Evolutionary conservation across 2,113 vertebrate genomes (phyloP).

Genomic region (Syngnathus scovelli): DNA sequence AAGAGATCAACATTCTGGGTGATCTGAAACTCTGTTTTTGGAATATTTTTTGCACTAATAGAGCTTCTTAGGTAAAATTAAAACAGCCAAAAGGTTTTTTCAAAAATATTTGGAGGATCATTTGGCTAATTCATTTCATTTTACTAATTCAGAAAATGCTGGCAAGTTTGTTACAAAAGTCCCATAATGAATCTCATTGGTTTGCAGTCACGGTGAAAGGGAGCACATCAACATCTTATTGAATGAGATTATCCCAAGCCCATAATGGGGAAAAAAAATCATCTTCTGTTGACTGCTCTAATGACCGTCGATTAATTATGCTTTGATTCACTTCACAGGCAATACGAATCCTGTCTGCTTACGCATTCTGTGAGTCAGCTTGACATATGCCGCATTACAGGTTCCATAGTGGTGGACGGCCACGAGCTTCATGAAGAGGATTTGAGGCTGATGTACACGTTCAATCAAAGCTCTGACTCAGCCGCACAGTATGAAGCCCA

Average conservation of each 20-base stretch:
- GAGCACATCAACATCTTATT: background rate
- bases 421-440: constrained; percentile 89
- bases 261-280: background rate
- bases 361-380: background rate
- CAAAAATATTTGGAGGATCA: background rate
- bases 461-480: constrained; percentile 75
- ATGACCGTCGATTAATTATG: constrained; percentile 2
- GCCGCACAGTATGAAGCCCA: constrained; percentile 86
- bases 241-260: background rate
- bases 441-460: constrained; percentile 86
- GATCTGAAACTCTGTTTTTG: background rate
- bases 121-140: background rate
- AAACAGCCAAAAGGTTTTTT: background rate
- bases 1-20: background rate
- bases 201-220: constrained; percentile 1
- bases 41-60: constrained; percentile 11
- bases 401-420: constrained; percentile 82
- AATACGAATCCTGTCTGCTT: background rate
- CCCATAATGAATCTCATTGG: background rate
- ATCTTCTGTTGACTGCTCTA: constrained; percentile 1
- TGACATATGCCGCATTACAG: constrained; percentile 55
- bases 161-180: background rate
- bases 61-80: background rate
- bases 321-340: constrained; percentile 8
- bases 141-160: background rate